These are phyloP conservation scores for Limanda limanda DNA, from an alignment of 2,113 vertebrate species.

Conservation along the genomic window DNA sequence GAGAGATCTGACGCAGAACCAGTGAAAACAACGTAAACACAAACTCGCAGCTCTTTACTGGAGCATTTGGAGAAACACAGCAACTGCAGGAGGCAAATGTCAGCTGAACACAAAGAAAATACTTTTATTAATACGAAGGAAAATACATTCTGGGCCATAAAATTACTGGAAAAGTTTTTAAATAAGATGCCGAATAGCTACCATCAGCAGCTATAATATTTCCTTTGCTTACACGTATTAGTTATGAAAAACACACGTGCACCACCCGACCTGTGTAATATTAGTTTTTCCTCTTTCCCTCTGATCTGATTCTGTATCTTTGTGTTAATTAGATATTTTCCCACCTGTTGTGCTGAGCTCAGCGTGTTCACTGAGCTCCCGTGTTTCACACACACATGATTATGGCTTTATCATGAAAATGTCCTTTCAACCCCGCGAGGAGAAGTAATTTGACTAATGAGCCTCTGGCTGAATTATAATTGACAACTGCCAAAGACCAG, in stretches of 20 bases:
- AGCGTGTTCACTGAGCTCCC: not conserved
- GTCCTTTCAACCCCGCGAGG: slow-evolving; percentile 51
- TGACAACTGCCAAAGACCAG: slow-evolving; percentile 66
- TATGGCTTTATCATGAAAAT: slow-evolving; percentile 57
- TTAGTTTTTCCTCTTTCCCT: not conserved
- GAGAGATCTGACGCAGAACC: not conserved
- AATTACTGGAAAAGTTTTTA: too few species aligned
- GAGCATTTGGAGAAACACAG: not conserved
- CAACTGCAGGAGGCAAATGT: not conserved
- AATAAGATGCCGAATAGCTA: too few species aligned
- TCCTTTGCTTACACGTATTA: too few species aligned
- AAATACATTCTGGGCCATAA: not conserved
- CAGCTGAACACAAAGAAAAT: not conserved
- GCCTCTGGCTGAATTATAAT: slow-evolving; percentile 57
- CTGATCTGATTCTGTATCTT: slow-evolving; percentile 6
- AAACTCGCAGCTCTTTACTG: not conserved
- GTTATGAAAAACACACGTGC: not conserved
- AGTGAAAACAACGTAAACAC: not conserved
- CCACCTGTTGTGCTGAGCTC: not conserved
- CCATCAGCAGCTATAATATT: too few species aligned
- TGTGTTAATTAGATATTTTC: not conserved
- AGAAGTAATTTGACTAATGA: slow-evolving; percentile 68
- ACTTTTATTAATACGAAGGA: not conserved
- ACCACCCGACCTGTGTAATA: not conserved
- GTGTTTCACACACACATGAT: not conserved